Percentiles rank a stretch among this genome's conserved stretches.
Conservation (phyloP, 1,140 invertebrate genomes). For the Halotydeus destructor region DNA sequence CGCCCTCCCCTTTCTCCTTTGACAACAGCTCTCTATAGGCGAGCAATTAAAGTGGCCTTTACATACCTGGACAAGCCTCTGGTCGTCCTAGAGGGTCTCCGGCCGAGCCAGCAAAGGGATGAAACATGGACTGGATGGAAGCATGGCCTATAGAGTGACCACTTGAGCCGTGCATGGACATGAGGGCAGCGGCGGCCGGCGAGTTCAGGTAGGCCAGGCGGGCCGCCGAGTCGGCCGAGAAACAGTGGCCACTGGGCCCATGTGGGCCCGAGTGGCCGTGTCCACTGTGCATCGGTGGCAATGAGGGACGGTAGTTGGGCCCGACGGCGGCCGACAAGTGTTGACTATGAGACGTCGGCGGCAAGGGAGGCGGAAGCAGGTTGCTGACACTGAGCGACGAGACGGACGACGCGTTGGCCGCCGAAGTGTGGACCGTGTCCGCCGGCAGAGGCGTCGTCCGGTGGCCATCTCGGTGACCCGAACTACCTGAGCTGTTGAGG, state of each 20-base stretch:
- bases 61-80: too few species aligned
- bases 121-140: neutral
- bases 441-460: neutral
- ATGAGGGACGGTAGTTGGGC: neutral
- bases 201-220: constrained; percentile 12
- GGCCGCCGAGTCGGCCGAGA: neutral
- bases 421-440: neutral
- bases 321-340: neutral
- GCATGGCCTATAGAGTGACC: neutral
- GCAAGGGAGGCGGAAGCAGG: constrained; percentile 1
- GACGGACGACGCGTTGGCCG: neutral
- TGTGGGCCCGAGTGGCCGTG: neutral
- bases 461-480: neutral
- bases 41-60: too few species aligned
- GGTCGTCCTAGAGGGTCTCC: too few species aligned
- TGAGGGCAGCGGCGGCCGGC: constrained; percentile 10
- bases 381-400: constrained; percentile 8
- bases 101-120: too few species aligned
- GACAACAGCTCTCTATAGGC: too few species aligned
- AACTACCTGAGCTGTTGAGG: constrained; percentile 22
- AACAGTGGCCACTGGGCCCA: neutral
- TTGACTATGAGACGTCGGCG: neutral
- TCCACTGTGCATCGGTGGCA: neutral
- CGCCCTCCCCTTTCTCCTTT: too few species aligned
- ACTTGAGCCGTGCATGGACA: constrained; percentile 10